These are phyloP conservation scores for Netelia melanura DNA, from an alignment of 2,888 invertebrate genomes.

Conservation along the genomic window DNA sequence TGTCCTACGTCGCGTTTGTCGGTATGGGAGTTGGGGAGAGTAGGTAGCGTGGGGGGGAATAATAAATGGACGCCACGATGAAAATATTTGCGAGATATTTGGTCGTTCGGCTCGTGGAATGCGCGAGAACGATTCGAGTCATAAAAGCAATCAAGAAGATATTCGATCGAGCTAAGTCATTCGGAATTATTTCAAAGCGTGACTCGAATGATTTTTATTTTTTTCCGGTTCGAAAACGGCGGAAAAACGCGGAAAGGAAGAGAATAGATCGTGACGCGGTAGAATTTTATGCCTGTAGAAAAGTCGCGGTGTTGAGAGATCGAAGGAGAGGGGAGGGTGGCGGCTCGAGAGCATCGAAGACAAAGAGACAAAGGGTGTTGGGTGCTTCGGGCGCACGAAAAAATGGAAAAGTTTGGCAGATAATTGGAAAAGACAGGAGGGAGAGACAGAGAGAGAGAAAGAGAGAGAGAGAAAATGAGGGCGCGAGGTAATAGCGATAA, in stretches of 20 bases:
- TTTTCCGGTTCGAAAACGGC: not conserved
- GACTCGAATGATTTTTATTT: not conserved
- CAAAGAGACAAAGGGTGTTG: slow-evolving; percentile 10
- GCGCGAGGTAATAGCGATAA: slow-evolving; percentile 28
- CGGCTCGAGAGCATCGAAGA: not conserved
- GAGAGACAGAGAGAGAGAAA: not conserved
- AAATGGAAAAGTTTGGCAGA: slow-evolving; percentile 35
- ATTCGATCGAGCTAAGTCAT: not conserved
- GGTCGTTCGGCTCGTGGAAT: too few relatives aligned
- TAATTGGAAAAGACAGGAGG: slow-evolving; percentile 13
- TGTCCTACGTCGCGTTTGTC: not conserved
- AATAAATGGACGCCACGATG: not conserved
- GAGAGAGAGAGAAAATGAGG: slow-evolving; percentile 18
- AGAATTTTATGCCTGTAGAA: not conserved
- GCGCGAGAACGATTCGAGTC: too few relatives aligned
- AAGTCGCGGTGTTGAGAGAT: not conserved
- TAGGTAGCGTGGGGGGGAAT: not conserved
- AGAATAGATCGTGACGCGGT: not conserved
- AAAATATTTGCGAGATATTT: not conserved
- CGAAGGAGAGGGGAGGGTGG: not conserved
- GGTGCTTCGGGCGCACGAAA: not conserved
- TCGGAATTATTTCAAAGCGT: not conserved
- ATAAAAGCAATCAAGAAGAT: not conserved
- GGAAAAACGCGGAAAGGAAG: not conserved
- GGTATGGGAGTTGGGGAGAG: not conserved